phyloP scores from a whole-genome alignment of 1,140 invertebrate genomes.

The Pachypeltis micranthus region DNA sequence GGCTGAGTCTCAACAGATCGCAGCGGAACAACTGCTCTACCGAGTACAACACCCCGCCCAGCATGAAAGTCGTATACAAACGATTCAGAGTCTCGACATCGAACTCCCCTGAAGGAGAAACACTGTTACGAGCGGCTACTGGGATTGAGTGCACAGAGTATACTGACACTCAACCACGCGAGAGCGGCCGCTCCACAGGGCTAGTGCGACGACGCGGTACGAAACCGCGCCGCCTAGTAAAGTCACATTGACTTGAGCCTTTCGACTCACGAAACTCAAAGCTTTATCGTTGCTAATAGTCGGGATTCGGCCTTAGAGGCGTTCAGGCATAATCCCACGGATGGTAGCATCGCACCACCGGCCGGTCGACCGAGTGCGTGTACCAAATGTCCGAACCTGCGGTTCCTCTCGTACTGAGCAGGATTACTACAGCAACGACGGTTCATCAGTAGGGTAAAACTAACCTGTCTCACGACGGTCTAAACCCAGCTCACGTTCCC shows the following conservation, averaged over 20 bases:
- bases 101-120: slow-evolving; percentile 33
- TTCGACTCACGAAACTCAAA: slow-evolving; percentile 40
- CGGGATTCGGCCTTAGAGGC: slow-evolving; percentile 66
- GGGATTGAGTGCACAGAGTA: slow-evolving; percentile 13
- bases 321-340: slow-evolving; percentile 71
- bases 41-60: slow-evolving; percentile 47
- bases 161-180: not conserved
- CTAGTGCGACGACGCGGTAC: not conserved
- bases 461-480: slow-evolving; percentile 70
- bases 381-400: slow-evolving; percentile 70
- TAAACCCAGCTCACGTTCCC: slow-evolving; percentile 62
- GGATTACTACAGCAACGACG: slow-evolving; percentile 48
- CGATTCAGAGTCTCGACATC: slow-evolving; percentile 47
- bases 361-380: slow-evolving; percentile 51
- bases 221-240: slow-evolving; percentile 17
- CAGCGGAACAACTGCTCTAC: slow-evolving; percentile 43
- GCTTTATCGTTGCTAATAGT: slow-evolving; percentile 44
- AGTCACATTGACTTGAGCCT: slow-evolving; percentile 41
- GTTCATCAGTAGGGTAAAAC: slow-evolving; percentile 53
- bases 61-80: slow-evolving; percentile 48
- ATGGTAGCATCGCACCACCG: slow-evolving; percentile 66
- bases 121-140: slow-evolving; percentile 14
- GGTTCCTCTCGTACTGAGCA: slow-evolving; percentile 62
- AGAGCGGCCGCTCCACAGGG: slow-evolving; percentile 8
- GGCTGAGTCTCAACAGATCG: slow-evolving; percentile 41